Base-by-base conservation (phyloP, 2,888 invertebrate species). In the Diachrysia chrysitis region DNA sequence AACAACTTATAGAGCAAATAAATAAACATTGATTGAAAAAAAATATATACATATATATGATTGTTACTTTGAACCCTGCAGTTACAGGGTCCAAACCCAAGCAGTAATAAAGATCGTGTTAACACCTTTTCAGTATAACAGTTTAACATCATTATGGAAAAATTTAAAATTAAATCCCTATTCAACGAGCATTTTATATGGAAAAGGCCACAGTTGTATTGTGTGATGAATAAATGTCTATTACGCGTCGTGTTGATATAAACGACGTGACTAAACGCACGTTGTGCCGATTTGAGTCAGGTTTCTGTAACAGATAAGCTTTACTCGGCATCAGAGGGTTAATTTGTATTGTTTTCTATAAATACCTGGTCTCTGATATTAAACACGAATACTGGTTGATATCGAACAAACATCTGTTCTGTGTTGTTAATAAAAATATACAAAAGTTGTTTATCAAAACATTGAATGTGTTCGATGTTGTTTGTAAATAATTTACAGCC, bases 211-310 rank as follows among this genome's bases (percentile, higher is more conserved):
- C n/a, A n/a, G 42, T 42, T 0, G 42, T 42, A 42, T 42, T 42
- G 42, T 42, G n/a, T n/a, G 42, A 42, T 7, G 42, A 42, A 1
- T 42, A 42, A 42, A 14, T 42, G n/a, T 42, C n/a, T 16, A 42
- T 42, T 42, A 42, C 42, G n/a, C n/a, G 10, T 10, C 32, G n/a
- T 37, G 37, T 37, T 37, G 37, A 6, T n/a, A 42, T 6, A 37
- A 37, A 42, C 42, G 42, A 42, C 42, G 42, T 42, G 42, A 42
- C 42, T 42, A n/a, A n/a, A 42, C 42, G 42, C 42, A 42, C n/a
- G n/a, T n/a, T 6, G 5, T n/a, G n/a, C 42, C 2, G 42, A 42
- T 42, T n/a, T 42, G 14, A 42, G n/a, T 1, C 42, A 42, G n/a
- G 37, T 14, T 37, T 37, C 37, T 37, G 37, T 37, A 37, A 14